phyloP scores from a whole-genome alignment of 2,113 vertebrate species.

The Trematocara zebra region DNA sequence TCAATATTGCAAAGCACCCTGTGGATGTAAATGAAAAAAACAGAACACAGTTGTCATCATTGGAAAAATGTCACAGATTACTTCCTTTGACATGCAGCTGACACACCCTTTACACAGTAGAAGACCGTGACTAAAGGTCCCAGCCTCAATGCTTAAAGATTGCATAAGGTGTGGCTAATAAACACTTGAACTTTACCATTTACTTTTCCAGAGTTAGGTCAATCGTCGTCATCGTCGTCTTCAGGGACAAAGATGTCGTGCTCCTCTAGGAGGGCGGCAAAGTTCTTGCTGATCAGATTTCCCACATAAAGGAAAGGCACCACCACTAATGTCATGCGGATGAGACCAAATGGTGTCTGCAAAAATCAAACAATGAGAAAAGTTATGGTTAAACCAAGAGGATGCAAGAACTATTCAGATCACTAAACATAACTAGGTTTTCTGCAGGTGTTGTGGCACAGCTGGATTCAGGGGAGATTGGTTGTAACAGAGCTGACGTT shows the following conservation, averaged over 20 bases:
- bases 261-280: constrained; percentile 91
- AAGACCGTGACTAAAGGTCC: not conserved
- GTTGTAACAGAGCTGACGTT: not conserved
- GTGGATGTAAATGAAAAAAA: not conserved
- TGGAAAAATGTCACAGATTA: not conserved
- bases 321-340: constrained; percentile 84
- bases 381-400: not conserved
- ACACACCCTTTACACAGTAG: not conserved
- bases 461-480: not conserved
- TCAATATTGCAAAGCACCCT: constrained; percentile 37
- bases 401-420: not conserved
- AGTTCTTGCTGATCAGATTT: constrained; percentile 91
- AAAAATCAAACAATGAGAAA: not conserved
- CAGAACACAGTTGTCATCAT: not conserved
- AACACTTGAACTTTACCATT: not conserved
- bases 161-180: not conserved
- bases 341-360: constrained; percentile 89
- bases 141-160: not conserved
- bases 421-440: not conserved
- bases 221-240: constrained; percentile 91
- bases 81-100: not conserved
- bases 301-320: constrained; percentile 93
- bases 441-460: not conserved
- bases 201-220: constrained; percentile 36
- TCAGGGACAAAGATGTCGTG: constrained; percentile 98